Base-by-base conservation (phyloP, 2,888 invertebrate genomes). In the Emmelina monodactyla region DNA sequence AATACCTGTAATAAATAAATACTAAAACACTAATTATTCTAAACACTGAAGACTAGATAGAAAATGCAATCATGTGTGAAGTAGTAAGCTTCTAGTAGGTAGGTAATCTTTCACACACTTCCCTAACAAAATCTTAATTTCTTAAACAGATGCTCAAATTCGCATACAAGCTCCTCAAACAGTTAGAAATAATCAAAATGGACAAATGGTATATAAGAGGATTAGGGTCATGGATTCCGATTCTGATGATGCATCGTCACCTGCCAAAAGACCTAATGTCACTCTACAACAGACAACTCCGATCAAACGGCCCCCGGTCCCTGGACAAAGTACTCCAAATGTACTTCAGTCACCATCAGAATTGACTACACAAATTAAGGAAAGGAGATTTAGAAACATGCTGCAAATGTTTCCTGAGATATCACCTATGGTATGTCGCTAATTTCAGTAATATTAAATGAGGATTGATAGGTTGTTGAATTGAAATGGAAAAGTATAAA, bases 371-470 rank as follows among this genome's bases (percentile, higher is more conserved):
- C 60, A 69, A 29, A 70, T 83, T n/a, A 82, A 82, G 43, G 85
- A 85, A 49, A 71, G 82, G 34, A 71, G 84, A 41, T 82, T 87
- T 53, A 78, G 82, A 53, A 86, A 85, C 58, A 82, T 88, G 65
- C 63, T 82, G 42, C 81, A 83, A 54, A 83, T 84, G 66, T 87
- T 85, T 51, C 87, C 87, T 3, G 76, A 82, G 37, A 66, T 84
- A 46, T 81, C 84, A 42, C 78, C 82, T 16, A 65, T 83, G 64
- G 87, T 87, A 63, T 64, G 69, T 58, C 40, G 3, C n/a, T n/a
- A n/a, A n/a, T n/a, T n/a, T n/a, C n/a, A n/a, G n/a, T n/a, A n/a
- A n/a, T n/a, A n/a, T n/a, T n/a, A n/a, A n/a, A n/a, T n/a, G n/a
- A n/a, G n/a, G n/a, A n/a, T n/a, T n/a, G n/a, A n/a, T n/a, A n/a